Evolutionary conservation across 2,797 vertebrate species (phyloP).

Genomic region (Centropyge bicolor): DNA sequence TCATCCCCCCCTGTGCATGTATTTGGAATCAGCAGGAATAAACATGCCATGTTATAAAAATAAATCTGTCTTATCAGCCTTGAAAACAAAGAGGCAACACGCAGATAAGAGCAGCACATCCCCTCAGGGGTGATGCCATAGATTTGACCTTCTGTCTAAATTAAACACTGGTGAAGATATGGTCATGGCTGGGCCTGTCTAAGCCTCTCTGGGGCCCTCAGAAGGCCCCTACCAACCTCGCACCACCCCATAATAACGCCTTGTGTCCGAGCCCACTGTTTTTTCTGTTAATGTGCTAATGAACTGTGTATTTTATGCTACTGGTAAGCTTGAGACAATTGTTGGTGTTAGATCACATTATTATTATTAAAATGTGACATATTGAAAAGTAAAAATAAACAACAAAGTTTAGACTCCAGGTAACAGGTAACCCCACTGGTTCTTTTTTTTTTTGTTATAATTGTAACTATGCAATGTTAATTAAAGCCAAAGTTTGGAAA

Average conservation of each 20-base stretch:
- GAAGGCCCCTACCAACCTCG: background rate
- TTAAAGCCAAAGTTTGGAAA: no score
- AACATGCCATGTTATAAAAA: background rate
- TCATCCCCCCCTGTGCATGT: background rate
- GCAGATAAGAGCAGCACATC: slow-evolving; percentile 23
- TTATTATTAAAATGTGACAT: no score
- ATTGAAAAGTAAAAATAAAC: background rate
- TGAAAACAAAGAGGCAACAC: slow-evolving; percentile 35
- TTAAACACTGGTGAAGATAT: slow-evolving; percentile 46
- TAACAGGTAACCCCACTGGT: no score
- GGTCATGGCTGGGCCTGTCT: slow-evolving; percentile 14
- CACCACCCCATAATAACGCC: background rate
- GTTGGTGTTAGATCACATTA: no score
- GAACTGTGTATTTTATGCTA: background rate
- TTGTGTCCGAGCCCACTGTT: no score
- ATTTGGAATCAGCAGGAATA: background rate
- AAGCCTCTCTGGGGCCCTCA: background rate
- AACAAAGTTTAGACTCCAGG: background rate
- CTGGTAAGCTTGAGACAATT: no score
- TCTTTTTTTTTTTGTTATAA: no score
- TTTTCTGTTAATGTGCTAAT: background rate
- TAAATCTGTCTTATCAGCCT: slow-evolving; percentile 32
- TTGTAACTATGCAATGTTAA: no score
- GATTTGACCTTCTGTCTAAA: slow-evolving; percentile 55
- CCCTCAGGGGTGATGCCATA: slow-evolving; percentile 47